Base-by-base conservation (phyloP, 1,140 invertebrate species). In the Pseudomyrmex concolor region DNA sequence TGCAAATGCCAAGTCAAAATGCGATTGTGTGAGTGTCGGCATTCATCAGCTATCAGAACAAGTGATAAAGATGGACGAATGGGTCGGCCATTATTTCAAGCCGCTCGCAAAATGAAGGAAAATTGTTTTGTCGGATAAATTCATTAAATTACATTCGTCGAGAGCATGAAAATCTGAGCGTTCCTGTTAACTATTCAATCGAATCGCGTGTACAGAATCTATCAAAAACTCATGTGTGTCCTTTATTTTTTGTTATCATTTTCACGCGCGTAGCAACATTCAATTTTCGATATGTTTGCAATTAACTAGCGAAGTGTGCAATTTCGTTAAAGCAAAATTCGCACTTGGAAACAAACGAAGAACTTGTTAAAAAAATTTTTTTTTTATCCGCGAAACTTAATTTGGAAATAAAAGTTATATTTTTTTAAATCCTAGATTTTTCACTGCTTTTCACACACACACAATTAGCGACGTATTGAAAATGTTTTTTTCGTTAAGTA, bases 11-110 rank as follows among this genome's bases (percentile, higher is more conserved):
- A 70, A 80, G 55, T 80, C 76, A 50, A 22, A 70, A 80, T 59
- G 22, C 13, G 45, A 54, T 43, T 64, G 12, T 19, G 25, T 78
- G 50, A 48, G 48, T 43, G 64, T 59, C 43, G 43, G 70, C 48
- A 71, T 60, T 1, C n/a, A 62, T 80, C 66, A n/a, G 10, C 54
- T n/a, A n/a, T 1, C 64, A 48, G 43, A 80, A 48, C 66, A 71
- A 80, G 76, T 80, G 76, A 80, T 80, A 59, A 71, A 50, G 12
- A 10, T 71, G 71, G 43, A 80, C 55, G 54, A 71, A 22, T 80
- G 54, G 34, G 76, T 71, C 76, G 22, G 55, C 43, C 76, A 62
- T 80, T 80, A 54, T 59, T 80, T 60, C 51, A 59, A 78, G 45
- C 55, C n/a, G 43, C 45, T 70, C 15, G 19, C 15, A 22, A 59